Conservation (phyloP, 2,113 vertebrate species). For the Balaenoptera acutorostrata region DNA sequence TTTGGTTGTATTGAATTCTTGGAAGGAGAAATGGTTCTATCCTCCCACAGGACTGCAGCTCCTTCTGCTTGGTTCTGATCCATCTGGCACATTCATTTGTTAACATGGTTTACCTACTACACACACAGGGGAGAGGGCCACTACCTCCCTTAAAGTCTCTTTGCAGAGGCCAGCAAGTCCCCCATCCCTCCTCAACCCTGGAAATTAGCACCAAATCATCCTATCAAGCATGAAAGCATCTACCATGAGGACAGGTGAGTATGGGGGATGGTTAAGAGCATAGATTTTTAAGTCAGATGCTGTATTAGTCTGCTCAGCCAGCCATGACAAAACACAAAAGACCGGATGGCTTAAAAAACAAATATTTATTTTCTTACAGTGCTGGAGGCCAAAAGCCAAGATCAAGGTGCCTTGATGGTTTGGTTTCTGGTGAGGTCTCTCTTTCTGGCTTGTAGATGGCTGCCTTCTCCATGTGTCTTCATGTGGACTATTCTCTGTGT, state of each 20-base stretch:
- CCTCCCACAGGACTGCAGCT: background rate
- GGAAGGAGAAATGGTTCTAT: background rate
- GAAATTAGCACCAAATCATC: too few relatives aligned
- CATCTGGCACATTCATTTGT: background rate
- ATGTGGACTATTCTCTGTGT: background rate
- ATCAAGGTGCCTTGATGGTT: background rate
- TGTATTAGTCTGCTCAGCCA: background rate
- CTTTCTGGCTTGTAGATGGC: background rate
- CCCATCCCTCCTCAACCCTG: background rate
- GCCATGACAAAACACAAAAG: background rate
- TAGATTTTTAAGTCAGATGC: background rate
- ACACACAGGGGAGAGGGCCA: background rate
- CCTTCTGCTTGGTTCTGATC: background rate
- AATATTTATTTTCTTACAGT: too few relatives aligned
- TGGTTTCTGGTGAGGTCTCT: background rate
- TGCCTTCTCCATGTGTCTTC: background rate
- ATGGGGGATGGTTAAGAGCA: background rate
- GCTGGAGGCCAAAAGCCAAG: background rate
- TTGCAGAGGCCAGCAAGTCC: background rate
- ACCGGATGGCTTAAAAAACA: background rate
- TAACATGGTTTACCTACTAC: background rate
- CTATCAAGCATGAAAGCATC: background rate
- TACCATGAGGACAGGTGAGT: fast-evolving
- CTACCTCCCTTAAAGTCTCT: background rate
- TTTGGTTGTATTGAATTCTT: background rate